Conservation (phyloP, 2,113 vertebrate genomes). For the Pygoscelis antarcticus region DNA sequence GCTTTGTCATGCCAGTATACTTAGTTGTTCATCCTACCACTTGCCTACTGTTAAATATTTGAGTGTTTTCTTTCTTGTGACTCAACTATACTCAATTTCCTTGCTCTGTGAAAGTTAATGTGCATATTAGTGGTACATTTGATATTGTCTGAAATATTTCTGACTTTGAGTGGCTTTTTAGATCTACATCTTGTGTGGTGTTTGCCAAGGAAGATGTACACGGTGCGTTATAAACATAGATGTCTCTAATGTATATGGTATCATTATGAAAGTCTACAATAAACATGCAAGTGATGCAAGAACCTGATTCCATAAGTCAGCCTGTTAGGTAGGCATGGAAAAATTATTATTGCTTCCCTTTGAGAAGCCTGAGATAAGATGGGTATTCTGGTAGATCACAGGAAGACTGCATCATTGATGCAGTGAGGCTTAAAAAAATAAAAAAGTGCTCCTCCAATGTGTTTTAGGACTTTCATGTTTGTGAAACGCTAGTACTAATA, state of each 20-base stretch:
- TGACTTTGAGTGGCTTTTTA: background rate
- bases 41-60: background rate
- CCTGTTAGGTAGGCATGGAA: background rate
- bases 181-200: background rate
- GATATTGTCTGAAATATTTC: background rate
- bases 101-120: background rate
- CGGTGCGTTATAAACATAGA: background rate
- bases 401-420: background rate
- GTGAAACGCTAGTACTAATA: background rate
- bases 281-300: background rate
- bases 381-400: background rate
- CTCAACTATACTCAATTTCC: background rate
- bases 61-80: background rate
- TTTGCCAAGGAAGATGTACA: background rate
- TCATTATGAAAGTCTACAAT: background rate
- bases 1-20: background rate
- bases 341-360: background rate
- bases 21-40: background rate
- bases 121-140: background rate
- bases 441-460: fast-evolving
- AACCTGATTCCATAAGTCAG: background rate
- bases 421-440: background rate
- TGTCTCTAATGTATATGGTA: background rate
- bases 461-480: background rate
- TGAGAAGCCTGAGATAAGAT: background rate